phyloP scores from a whole-genome alignment of 2,888 invertebrate genomes.

The Lithodes maja region DNA sequence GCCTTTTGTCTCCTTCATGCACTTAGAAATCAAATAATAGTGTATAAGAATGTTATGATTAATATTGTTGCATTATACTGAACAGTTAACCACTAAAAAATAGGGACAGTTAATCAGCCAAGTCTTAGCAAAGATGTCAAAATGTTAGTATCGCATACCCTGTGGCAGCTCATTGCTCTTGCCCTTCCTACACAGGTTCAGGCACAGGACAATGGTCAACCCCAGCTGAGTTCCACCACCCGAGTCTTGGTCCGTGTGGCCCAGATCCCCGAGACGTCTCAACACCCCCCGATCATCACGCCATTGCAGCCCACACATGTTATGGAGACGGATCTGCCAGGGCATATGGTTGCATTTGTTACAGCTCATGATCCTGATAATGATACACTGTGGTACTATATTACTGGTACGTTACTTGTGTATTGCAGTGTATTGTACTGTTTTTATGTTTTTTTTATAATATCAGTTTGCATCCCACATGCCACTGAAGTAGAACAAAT shows the following conservation, averaged over 20 bases:
- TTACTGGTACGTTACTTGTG: conserved; percentile 42
- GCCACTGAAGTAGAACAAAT: no score
- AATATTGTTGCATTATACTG: no score
- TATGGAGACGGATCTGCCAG: conserved; percentile 82
- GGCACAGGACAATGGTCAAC: conserved; percentile 86
- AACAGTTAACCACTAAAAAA: no score
- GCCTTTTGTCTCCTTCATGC: no score
- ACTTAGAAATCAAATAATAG: no score
- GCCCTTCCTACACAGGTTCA: conserved; percentile 81
- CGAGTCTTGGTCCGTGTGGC: conserved; percentile 86
- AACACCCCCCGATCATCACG: conserved; percentile 42
- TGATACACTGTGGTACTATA: conserved; percentile 67
- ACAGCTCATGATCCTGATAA: conserved; percentile 83
- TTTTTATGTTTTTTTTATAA: no score
- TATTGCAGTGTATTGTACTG: neutral
- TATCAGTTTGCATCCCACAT: no score
- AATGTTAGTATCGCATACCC: no score
- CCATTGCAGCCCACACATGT: conserved; percentile 72
- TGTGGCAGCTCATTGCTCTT: no score
- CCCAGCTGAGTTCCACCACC: conserved; percentile 84
- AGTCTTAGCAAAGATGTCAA: no score
- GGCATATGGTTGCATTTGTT: conserved; percentile 89
- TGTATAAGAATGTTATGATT: no score
- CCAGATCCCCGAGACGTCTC: conserved; percentile 78
- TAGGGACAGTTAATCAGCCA: no score